phyloP scores from a whole-genome alignment of 2,888 invertebrate species.

The Folsomia candida region DNA sequence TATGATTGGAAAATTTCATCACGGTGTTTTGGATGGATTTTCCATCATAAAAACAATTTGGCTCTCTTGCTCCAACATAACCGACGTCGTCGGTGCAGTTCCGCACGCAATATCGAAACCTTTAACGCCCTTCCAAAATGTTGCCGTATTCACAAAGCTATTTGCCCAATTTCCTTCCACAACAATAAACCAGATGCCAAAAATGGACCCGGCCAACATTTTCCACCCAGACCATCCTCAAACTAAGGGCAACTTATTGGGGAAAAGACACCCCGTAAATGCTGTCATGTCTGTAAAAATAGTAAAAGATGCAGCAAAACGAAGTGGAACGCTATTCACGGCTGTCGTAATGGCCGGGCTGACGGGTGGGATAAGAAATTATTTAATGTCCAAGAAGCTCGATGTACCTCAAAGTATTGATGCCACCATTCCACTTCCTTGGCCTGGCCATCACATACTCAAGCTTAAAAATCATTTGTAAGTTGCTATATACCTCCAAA shows the following conservation, averaged over 20 bases:
- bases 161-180: neutral
- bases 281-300: neutral
- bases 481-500: neutral
- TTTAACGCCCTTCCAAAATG: neutral
- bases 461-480: constrained; percentile 10
- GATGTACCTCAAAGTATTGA: neutral
- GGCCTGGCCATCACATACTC: neutral
- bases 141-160: neutral
- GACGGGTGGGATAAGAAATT: constrained; percentile 6
- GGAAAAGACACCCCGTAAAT: neutral
- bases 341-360: neutral
- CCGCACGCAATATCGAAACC: neutral
- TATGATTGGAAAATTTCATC: neutral
- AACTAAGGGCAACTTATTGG: neutral
- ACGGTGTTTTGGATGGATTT: constrained; percentile 1
- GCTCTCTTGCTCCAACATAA: too few species aligned
- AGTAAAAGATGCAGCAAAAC: neutral
- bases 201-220: constrained; percentile 1
- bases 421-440: constrained; percentile 5
- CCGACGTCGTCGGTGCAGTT: neutral
- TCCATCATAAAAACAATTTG: neutral
- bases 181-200: neutral
- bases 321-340: neutral
- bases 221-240: constrained; percentile 6
- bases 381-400: neutral